Evolutionary conservation across 1,140 invertebrate species (phyloP).

Genomic region (Metaphire vulgaris): DNA sequence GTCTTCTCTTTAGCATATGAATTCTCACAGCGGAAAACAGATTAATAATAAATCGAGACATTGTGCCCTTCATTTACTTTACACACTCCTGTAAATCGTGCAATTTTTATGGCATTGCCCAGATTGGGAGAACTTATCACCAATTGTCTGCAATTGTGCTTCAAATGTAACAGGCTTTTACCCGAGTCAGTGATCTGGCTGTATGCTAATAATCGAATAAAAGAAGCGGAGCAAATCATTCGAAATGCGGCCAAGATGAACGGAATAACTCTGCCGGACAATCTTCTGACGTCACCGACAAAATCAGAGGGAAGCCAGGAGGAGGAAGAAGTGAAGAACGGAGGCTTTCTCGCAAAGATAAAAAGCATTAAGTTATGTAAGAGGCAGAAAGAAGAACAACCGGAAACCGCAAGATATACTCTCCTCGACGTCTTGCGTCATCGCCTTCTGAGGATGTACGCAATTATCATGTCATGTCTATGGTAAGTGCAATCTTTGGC

Average conservation of each 20-base stretch:
- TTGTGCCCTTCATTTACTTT: too few species aligned
- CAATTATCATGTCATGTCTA: constrained; percentile 45
- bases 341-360: not conserved
- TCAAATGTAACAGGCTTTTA: constrained; percentile 31
- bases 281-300: not conserved
- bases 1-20: too few species aligned
- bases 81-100: too few species aligned
- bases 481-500: constrained; percentile 38
- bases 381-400: not conserved
- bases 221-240: constrained; percentile 34
- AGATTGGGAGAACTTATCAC: too few species aligned
- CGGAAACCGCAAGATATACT: constrained; percentile 17
- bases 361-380: not conserved
- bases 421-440: constrained; percentile 29
- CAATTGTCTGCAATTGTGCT: too few species aligned
- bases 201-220: constrained; percentile 27
- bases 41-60: too few species aligned
- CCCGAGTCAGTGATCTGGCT: constrained; percentile 36
- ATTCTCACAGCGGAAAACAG: too few species aligned
- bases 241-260: constrained; percentile 30
- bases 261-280: constrained; percentile 9
- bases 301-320: not conserved
- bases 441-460: constrained; percentile 36
- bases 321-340: not conserved
- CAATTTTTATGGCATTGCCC: too few species aligned